These are phyloP conservation scores for Adelosebastes latens DNA, from an alignment of 2,797 vertebrate genomes.

Conservation along the genomic window DNA sequence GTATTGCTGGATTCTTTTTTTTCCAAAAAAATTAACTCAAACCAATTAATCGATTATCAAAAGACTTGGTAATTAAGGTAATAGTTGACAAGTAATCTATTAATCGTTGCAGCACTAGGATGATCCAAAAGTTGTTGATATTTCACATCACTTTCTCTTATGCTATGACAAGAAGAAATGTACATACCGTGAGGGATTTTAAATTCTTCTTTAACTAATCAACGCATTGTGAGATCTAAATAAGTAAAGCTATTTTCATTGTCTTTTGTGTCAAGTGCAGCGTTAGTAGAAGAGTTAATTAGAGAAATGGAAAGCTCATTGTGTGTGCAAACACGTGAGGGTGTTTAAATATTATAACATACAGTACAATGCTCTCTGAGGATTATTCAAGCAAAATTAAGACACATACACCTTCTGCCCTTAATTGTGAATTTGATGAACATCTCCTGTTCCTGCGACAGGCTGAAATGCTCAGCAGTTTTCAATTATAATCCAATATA, in stretches of 20 bases:
- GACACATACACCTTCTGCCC: background rate
- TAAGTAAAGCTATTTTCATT: background rate
- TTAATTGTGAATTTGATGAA: background rate
- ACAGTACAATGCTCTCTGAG: background rate
- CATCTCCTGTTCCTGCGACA: background rate
- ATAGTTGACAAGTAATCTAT: too few species aligned
- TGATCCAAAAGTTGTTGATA: too few species aligned
- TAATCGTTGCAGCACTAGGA: too few species aligned
- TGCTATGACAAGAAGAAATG: background rate
- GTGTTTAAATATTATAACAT: background rate
- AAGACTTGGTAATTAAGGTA: too few species aligned
- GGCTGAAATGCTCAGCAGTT: conserved; percentile 1
- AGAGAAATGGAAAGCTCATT: background rate
- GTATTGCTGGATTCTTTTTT: too few species aligned
- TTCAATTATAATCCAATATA: conserved; percentile 27
- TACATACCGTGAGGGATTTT: background rate
- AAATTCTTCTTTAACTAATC: background rate
- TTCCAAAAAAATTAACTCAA: too few species aligned
- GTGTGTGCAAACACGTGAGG: background rate
- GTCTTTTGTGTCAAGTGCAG: background rate
- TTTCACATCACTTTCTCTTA: too few species aligned
- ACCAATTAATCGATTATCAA: too few species aligned
- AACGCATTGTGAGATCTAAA: background rate
- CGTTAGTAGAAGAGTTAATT: background rate
- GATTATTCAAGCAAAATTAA: background rate